Evolutionary conservation across 1,140 invertebrate genomes (phyloP), one percentile per base, ranked within the genome.

Genomic region (Orchesella cincta): DNA sequence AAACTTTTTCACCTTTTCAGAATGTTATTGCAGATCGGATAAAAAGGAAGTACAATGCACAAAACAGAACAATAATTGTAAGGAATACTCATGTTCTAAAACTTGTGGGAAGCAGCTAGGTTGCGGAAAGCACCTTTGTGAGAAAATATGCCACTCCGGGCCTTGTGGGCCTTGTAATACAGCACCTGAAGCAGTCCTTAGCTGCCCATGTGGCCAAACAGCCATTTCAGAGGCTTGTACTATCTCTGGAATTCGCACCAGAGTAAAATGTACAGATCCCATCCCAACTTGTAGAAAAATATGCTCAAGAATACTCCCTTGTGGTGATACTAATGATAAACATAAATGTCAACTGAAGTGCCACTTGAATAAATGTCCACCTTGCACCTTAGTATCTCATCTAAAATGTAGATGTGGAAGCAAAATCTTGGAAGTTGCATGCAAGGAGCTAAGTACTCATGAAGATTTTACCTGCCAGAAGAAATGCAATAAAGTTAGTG

Each of bases 391-490:
- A 26, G 90, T 88, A 20, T 95, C 94, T 0, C 84, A 89, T 1
- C 89, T 97, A 0, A 90, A 89, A 73, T 98, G 97, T 84, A 90
- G 94, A n/a, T 99, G 97, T 86, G 94, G 93, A n/a, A 89, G 91
- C 83, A 93, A 92, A 87, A 90, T 91, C 75, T 92, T 92, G 81
- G 91, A 95, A 84, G 89, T 97, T 62, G 88, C 90, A 0, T 98
- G 96, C 84, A 86, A 86, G 1, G 89, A 94, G 52, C 84, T 95
- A 0, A 90, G 87, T 0, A 88, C 89, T 0, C 89, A 90, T 82
- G 90, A 92, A 81, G 92, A 92, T 83, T 90, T 91, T 5, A 85
- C 91, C 16, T 98, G 96, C 86, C 90, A 95, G 82, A 93, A 92
- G 81, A 92, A 92, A 82, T 98, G 96, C 85, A 92, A 91, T 54